These are phyloP conservation scores for Margaritifera margaritifera DNA, from an alignment of 2,888 invertebrate species.

Conservation along the genomic window DNA sequence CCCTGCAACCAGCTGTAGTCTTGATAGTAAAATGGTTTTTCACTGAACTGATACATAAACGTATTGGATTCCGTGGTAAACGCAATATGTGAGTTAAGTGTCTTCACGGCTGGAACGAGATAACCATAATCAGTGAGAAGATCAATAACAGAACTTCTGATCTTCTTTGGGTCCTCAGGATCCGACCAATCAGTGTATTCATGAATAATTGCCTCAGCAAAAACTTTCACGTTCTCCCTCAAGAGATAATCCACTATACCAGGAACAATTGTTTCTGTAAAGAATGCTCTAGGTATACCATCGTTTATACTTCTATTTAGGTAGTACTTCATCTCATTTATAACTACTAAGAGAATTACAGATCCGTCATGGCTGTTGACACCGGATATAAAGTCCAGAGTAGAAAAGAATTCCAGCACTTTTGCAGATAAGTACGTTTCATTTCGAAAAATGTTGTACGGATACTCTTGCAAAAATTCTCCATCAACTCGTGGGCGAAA, in stretches of 20 bases:
- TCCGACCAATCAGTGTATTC: constrained; percentile 24
- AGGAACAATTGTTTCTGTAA: constrained; percentile 6
- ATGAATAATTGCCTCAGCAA: constrained; percentile 12
- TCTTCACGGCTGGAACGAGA: constrained; percentile 91
- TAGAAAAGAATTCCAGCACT: constrained; percentile 93
- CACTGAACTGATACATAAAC: constrained; percentile 51
- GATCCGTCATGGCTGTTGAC: constrained; percentile 82
- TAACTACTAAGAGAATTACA: background rate
- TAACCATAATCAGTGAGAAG: constrained; percentile 96
- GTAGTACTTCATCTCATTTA: constrained; percentile 5
- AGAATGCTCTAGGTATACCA: constrained; percentile 9
- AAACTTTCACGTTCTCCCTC: constrained; percentile 9
- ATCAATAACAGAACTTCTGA: constrained; percentile 90
- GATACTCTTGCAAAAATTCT: constrained; percentile 88
- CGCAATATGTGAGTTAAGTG: constrained; percentile 86
- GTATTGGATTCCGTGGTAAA: constrained; percentile 12
- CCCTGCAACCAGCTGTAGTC: constrained; percentile 54
- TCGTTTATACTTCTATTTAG: no score
- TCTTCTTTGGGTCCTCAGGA: constrained; percentile 77
- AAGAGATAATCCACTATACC: background rate
- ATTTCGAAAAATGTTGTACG: constrained; percentile 86
- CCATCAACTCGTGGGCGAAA: constrained; percentile 93
- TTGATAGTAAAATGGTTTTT: constrained; percentile 31
- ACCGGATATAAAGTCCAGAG: constrained; percentile 85
- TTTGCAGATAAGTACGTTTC: constrained; percentile 89